These are phyloP conservation scores for Typhlichthys eigenmanni DNA, from an alignment of 2,797 vertebrate genomes.

Conservation along the genomic window DNA sequence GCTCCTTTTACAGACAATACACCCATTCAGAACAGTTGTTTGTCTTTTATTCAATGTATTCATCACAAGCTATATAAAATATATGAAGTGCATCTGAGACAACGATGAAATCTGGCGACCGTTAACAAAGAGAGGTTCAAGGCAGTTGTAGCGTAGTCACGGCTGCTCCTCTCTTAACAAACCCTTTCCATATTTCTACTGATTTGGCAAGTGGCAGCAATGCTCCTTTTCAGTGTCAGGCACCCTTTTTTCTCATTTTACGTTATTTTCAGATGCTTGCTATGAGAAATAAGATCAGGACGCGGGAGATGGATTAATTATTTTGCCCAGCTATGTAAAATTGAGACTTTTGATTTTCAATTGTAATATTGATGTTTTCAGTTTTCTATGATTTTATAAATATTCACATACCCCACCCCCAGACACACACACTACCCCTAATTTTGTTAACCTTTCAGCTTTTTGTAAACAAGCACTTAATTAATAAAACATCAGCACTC, in stretches of 20 bases:
- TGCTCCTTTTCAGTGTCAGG: constrained; percentile 61
- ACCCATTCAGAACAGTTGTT: no score
- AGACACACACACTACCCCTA: no score
- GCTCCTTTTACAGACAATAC: background rate
- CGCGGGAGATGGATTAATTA: constrained; percentile 43
- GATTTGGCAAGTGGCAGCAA: constrained; percentile 78
- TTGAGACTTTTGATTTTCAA: no score
- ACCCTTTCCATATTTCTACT: constrained; percentile 68
- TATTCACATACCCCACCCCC: no score
- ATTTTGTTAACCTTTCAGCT: background rate
- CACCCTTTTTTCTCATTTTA: constrained; percentile 56
- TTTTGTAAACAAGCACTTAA: constrained; percentile 11
- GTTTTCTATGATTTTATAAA: background rate
- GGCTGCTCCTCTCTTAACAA: constrained; percentile 36
- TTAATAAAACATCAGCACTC: constrained; percentile 7
- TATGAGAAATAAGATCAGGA: constrained; percentile 44
- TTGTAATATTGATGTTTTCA: background rate
- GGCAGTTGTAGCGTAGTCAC: constrained; percentile 28
- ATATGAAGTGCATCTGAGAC: no score
- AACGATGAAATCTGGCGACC: no score
- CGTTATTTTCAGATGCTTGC: constrained; percentile 66
- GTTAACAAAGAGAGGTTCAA: no score
- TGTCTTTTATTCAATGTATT: no score
- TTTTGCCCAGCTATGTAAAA: background rate
- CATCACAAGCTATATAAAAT: no score